Conservation (phyloP, 35 echinoderm and acorn worm genomes). For the Patiria miniata region DNA sequence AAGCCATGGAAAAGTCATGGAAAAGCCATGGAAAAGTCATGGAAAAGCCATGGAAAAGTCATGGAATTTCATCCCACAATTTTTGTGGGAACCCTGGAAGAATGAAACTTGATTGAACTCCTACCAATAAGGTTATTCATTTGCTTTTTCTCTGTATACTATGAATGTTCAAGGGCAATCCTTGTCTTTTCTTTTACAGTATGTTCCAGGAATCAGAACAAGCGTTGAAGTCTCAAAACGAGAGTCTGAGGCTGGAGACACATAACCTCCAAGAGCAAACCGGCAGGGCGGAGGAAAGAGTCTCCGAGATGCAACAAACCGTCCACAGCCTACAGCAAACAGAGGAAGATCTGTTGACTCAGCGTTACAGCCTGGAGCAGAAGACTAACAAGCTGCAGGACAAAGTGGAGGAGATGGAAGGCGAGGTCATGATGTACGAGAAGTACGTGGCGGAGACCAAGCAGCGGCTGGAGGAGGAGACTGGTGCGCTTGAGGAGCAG, state of each 20-base stretch:
- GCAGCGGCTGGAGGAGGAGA: slow-evolving; percentile 1
- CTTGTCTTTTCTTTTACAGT: not conserved
- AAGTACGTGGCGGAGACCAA: not conserved
- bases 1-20: too few species aligned
- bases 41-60: too few species aligned
- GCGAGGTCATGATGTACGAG: slow-evolving; percentile 4
- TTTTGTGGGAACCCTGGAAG: too few species aligned
- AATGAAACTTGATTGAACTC: too few species aligned
- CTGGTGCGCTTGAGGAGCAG: not conserved
- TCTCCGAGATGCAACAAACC: not conserved
- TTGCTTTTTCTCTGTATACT: too few species aligned
- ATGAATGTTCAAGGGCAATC: too few species aligned
- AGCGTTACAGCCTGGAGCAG: not conserved
- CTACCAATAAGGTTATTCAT: too few species aligned
- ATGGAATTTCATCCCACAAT: too few species aligned
- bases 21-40: too few species aligned
- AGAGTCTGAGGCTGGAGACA: not conserved
- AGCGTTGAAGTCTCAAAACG: not conserved
- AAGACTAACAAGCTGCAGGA: slow-evolving; percentile 1
- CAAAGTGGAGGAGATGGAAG: slow-evolving; percentile 11
- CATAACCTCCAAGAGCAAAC: not conserved
- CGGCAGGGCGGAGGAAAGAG: not conserved
- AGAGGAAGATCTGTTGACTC: slow-evolving; percentile 1
- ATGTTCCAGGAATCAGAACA: not conserved
- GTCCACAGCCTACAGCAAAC: not conserved